Conservation (phyloP, 2,113 vertebrate species). For the Coracopsis vasa region DNA sequence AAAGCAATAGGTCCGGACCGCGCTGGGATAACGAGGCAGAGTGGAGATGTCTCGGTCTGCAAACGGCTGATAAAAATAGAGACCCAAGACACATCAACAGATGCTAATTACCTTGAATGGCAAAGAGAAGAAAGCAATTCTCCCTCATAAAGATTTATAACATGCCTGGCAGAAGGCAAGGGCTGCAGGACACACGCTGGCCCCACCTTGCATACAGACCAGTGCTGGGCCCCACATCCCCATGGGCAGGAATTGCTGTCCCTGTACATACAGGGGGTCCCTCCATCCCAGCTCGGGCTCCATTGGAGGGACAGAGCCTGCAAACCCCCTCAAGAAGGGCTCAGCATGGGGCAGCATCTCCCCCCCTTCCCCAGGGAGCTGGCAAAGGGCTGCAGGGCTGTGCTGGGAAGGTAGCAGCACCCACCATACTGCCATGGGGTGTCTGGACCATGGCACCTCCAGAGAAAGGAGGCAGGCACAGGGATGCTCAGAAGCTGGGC, state of each 20-base stretch:
- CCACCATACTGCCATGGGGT: accelerated
- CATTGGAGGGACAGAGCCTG: neutral
- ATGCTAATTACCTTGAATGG: neutral
- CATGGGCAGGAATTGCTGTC: neutral
- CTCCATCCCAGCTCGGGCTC: neutral
- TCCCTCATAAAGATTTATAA: neutral
- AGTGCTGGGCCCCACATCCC: neutral
- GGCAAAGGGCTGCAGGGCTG: neutral
- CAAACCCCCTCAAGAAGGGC: neutral
- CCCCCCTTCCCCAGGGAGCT: neutral
- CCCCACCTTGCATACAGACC: accelerated
- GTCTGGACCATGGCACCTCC: accelerated
- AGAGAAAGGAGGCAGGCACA: accelerated
- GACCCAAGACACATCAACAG: neutral
- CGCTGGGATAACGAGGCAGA: neutral
- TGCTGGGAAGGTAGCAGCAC: neutral
- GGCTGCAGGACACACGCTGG: accelerated
- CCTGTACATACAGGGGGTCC: accelerated
- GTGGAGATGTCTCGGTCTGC: neutral
- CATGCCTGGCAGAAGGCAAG: neutral
- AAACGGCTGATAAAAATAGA: neutral
- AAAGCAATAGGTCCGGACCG: constrained; percentile 2
- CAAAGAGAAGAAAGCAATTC: neutral
- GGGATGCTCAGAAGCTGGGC: neutral
- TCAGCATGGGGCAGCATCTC: neutral